Percentiles rank a stretch among this genome's conserved stretches.
phyloP scores from a whole-genome alignment of 2,113 vertebrate species.

The Vidua chalybeata region DNA sequence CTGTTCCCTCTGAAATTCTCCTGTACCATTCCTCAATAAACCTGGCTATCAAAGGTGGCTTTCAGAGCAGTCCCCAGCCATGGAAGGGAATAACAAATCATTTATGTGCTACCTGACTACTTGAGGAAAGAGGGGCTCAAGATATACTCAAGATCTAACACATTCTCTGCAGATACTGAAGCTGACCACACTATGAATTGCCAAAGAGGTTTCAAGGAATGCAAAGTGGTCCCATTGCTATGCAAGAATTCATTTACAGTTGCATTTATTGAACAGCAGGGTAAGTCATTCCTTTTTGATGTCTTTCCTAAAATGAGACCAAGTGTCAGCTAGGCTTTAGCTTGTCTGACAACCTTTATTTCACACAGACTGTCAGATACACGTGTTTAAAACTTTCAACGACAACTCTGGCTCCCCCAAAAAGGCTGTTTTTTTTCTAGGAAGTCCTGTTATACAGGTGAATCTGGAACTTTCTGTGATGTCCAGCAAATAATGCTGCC shows the following conservation, averaged over 20 bases:
- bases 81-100: not conserved
- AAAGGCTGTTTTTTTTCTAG: not conserved
- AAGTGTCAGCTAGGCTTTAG: not conserved
- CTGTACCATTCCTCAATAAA: not conserved
- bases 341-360: not conserved
- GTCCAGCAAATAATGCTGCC: not conserved
- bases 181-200: not conserved
- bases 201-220: not conserved
- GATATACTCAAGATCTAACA: not conserved
- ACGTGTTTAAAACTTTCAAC: not conserved
- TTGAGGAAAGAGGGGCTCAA: not conserved
- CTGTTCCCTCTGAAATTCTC: not conserved
- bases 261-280: conserved; percentile 5
- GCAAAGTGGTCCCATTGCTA: not conserved
- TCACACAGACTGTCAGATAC: not conserved
- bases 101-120: not conserved
- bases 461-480: not conserved
- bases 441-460: not conserved
- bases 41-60: not conserved
- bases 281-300: not conserved
- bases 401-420: not conserved
- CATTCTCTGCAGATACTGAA: not conserved
- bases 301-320: not conserved
- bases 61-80: not conserved
- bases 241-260: not conserved